Evolutionary conservation across 2,888 invertebrate species (phyloP), one percentile per base, ranked within the genome.

Genomic region (Brachypalpus laphriformis): DNA sequence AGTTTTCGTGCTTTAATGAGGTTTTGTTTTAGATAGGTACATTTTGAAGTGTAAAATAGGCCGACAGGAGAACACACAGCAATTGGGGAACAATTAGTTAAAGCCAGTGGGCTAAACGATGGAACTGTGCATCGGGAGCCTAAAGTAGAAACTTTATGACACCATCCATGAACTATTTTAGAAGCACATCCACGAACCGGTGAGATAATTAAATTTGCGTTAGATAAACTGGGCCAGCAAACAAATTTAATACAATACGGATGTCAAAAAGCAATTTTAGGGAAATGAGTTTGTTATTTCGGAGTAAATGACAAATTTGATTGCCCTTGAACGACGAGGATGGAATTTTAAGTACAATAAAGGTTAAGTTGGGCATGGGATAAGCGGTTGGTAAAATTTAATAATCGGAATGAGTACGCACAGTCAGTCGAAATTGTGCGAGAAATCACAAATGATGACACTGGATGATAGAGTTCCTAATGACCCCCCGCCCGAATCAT

Each of bases 151-250:
- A 40, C 25, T 34, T 61, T 9, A 47, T 16, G 16, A 18, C 42
- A 22, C 47, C 7, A 25, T 4, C 18, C 18, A 28, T 66, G 37
- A 75, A 59, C 49, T 80, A 54, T 49, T 28, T 45, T 31, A 25
- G 49, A 42, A 25, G n/a, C 37, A 18, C 51, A 54, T 45, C 14
- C 18, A 45, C 14, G 40, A 49, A 14, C 34, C 31, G 57, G 31
- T 59, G 74, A 63, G 61, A 70, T 76, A 76, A 76, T 82, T 82
- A 82, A 82, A 82, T 63, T 76, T 22, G 3, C 22, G 56, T 42
- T 49, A 16, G 63, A 76, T 47, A 40, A 54, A 66, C 9, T 9
- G 25, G 28, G 11, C 9, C 18, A 18, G 14, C 11, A 14, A 9
- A 28, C 11, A 5, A 22, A 45, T 31, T 25, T 54, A 47, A 20